Evolutionary conservation across 2,888 invertebrate species (phyloP), one percentile per base, ranked within the genome.

Genomic region (Cetonia aurata): DNA sequence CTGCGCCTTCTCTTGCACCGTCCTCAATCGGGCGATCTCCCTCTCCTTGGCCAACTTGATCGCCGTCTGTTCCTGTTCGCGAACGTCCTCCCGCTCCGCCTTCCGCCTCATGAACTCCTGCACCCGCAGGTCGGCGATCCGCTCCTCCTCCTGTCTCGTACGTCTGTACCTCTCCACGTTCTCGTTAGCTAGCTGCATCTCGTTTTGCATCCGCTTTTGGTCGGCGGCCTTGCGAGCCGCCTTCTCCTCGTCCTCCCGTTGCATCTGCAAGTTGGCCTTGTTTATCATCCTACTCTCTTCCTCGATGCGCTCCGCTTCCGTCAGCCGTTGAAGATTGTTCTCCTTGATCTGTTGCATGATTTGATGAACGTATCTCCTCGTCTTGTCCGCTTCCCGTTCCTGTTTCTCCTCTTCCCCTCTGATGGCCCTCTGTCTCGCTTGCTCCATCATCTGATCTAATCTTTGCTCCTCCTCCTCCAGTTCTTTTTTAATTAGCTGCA

Each of bases 381-480:
- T 69, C 75, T 74, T 78, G 75, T 72, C 79, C 77, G 72, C 79
- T 78, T 66, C 73, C 71, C 69, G 79, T 77, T 69, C 59, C 86
- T 81, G 8, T 86, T 80, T 19, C 85, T 83, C 77, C 73, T 89
- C 88, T 10, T 90, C 89, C 0, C 87, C 85, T 31, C 84, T 79
- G 3, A 91, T 85, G 0, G 87, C 88, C 66, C 86, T 84, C 73
- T 86, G 83, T 0, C 92, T 87, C 76, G 90, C 88, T 79, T 91
- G 89, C 77, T 93, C 92, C 91, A 93, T 92, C 83, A 92, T 89
- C 12, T 87, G 86, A 74, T 92, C 91, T 60, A 92, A 86, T 83
- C 89, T 83, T 71, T 82, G 81, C 71, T 89, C 85, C 76, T 90
- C 89, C 41, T 88, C 88, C 33, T 86, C 85, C 0, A 89, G 73